Percentiles rank a stretch among this genome's conserved stretches.
These are phyloP conservation scores for Drosophila pectinifera DNA, from an alignment of 1,140 invertebrate species.

Conservation along the genomic window DNA sequence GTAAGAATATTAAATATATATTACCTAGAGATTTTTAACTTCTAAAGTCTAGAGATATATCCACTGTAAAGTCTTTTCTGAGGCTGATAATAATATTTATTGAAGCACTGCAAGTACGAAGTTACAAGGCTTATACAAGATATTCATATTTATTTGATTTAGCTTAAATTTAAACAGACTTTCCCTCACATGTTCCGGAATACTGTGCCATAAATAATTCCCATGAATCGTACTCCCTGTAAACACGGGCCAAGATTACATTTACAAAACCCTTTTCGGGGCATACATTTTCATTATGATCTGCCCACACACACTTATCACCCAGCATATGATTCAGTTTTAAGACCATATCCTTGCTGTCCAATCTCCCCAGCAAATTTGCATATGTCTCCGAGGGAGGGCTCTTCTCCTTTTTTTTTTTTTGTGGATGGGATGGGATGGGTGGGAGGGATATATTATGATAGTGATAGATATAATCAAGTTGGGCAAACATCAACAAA, in stretches of 20 bases:
- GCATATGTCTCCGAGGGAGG: constrained; percentile 30
- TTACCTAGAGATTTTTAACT: too few relatives aligned
- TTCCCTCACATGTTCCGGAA: too few relatives aligned
- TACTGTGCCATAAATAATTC: background rate
- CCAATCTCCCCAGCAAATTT: constrained; percentile 32
- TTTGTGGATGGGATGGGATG: background rate
- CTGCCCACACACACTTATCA: background rate
- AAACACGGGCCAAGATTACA: constrained; percentile 8
- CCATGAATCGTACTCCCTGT: background rate
- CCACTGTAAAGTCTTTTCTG: too few relatives aligned
- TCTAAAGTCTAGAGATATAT: too few relatives aligned
- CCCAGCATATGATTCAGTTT: constrained; percentile 31
- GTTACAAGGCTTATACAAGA: too few relatives aligned
- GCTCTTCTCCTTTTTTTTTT: too few relatives aligned
- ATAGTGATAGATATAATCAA: constrained; percentile 77
- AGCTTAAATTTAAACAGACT: too few relatives aligned
- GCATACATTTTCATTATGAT: constrained; percentile 11
- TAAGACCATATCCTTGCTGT: constrained; percentile 14
- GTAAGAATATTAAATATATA: too few relatives aligned
- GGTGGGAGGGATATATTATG: constrained; percentile 33
- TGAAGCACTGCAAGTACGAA: too few relatives aligned
- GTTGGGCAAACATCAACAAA: constrained; percentile 77
- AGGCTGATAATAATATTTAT: too few relatives aligned
- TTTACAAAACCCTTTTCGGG: constrained; percentile 3
- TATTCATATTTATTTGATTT: too few relatives aligned